phyloP scores from a whole-genome alignment of 2,888 invertebrate genomes.

The Cerceris ruficornis region DNA sequence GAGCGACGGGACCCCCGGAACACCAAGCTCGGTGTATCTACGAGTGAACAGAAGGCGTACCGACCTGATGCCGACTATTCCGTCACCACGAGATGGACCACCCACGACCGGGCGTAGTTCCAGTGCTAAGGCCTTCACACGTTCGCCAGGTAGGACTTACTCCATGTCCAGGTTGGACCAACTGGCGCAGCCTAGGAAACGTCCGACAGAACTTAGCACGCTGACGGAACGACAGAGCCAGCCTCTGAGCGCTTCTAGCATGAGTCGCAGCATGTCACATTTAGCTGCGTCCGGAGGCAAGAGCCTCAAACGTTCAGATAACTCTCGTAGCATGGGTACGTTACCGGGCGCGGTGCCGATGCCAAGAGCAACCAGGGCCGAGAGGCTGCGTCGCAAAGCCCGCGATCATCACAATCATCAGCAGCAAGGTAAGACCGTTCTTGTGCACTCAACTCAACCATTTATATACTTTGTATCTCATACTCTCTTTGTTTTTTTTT shows the following conservation, averaged over 20 bases:
- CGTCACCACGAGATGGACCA: constrained; percentile 86
- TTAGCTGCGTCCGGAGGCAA: constrained; percentile 82
- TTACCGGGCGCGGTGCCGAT: constrained; percentile 76
- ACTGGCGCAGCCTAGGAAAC: constrained; percentile 88
- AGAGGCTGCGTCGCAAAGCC: constrained; percentile 79
- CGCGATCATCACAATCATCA: constrained; percentile 77
- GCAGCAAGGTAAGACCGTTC: constrained; percentile 76
- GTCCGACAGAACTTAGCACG: constrained; percentile 77
- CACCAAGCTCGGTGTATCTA: constrained; percentile 86
- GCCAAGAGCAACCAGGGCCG: constrained; percentile 78
- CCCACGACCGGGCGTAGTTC: constrained; percentile 74
- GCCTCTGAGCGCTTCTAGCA: constrained; percentile 81
- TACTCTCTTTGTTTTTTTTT: not conserved
- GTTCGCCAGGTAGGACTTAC: constrained; percentile 92
- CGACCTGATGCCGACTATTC: constrained; percentile 95
- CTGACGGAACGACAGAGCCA: constrained; percentile 74
- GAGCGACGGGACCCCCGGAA: constrained; percentile 74
- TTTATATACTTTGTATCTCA: not conserved
- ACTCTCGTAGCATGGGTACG: constrained; percentile 81
- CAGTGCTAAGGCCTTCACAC: constrained; percentile 80
- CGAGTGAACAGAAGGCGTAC: constrained; percentile 93
- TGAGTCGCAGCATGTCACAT: constrained; percentile 89
- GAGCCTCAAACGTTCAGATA: constrained; percentile 79
- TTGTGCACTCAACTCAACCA: constrained; percentile 72
- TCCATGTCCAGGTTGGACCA: constrained; percentile 97